Percentiles rank a stretch among this genome's conserved stretches.
phyloP scores from a whole-genome alignment of 2,113 vertebrate genomes.

The Pachypanchax playfairii region DNA sequence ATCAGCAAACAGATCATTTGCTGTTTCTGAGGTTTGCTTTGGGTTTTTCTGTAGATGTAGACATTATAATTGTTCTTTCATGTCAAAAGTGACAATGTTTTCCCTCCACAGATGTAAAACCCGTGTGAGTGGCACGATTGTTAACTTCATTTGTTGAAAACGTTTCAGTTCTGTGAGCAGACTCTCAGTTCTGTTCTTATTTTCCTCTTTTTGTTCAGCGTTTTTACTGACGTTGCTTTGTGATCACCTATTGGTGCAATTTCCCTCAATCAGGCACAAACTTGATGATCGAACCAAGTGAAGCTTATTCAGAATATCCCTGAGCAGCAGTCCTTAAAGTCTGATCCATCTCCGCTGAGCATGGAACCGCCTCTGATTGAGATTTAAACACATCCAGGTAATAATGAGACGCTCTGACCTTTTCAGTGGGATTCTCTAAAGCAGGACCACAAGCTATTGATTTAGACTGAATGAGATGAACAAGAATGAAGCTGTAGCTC shows the following conservation, averaged over 20 bases:
- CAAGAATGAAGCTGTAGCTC: constrained; percentile 36
- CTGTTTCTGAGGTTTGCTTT: background rate
- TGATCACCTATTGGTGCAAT: constrained; percentile 15
- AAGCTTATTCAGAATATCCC: constrained; percentile 19
- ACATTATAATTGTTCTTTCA: no score
- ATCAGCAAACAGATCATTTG: constrained; percentile 19
- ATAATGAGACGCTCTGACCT: constrained; percentile 56
- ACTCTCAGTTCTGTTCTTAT: no score
- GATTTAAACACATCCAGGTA: constrained; percentile 52
- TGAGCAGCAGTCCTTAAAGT: constrained; percentile 23
- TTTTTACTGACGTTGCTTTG: background rate
- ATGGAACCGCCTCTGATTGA: constrained; percentile 26
- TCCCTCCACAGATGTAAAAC: no score
- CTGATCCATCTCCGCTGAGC: constrained; percentile 30
- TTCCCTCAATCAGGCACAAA: background rate
- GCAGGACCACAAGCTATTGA: constrained; percentile 56
- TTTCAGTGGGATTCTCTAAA: constrained; percentile 35
- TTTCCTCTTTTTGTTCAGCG: constrained; percentile 3
- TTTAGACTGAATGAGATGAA: constrained; percentile 46
- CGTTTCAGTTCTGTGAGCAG: no score
- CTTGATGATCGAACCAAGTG: constrained; percentile 2
- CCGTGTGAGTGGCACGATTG: no score
- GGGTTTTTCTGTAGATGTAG: background rate
- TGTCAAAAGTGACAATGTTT: no score
- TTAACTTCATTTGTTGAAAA: no score